Percentiles rank a stretch among this genome's conserved stretches.
These are phyloP conservation scores for Pinctada fucata DNA, from an alignment of 2,888 invertebrate species.

Conservation along the genomic window DNA sequence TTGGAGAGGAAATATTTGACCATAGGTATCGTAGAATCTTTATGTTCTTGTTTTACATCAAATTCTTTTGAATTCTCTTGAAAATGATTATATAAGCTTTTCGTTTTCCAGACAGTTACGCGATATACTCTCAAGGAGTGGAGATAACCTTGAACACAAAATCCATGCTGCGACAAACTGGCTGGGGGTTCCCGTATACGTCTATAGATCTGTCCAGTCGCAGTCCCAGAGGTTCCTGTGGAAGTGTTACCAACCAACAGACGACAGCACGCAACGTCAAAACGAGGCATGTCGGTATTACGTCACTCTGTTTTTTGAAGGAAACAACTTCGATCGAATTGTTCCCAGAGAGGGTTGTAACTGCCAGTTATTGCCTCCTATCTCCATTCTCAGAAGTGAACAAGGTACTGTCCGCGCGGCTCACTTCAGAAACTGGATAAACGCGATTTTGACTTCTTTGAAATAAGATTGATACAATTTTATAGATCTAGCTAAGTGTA, in stretches of 20 bases:
- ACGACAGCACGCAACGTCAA: neutral
- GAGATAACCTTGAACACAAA: neutral
- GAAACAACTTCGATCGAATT: neutral
- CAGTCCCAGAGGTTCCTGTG: slow-evolving; percentile 1
- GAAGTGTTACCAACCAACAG: slow-evolving; percentile 1
- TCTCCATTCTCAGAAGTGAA: slow-evolving; percentile 8
- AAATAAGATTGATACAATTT: too few species aligned
- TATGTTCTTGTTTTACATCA: too few species aligned
- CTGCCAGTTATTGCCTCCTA: slow-evolving; percentile 17
- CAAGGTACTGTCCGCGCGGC: neutral
- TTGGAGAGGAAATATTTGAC: slow-evolving; percentile 8
- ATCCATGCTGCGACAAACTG: slow-evolving; percentile 6
- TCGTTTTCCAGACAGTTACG: neutral
- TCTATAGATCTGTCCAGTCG: neutral
- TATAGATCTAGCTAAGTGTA: too few species aligned
- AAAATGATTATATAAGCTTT: too few species aligned
- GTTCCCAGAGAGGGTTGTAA: slow-evolving; percentile 14
- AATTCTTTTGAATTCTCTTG: too few species aligned
- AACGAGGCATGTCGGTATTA: slow-evolving; percentile 11
- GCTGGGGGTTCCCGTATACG: slow-evolving; percentile 17
- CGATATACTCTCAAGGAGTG: neutral
- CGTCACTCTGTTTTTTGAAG: slow-evolving; percentile 14
- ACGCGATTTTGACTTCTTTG: too few species aligned
- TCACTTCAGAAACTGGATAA: too few species aligned
- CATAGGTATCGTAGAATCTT: neutral